These are phyloP conservation scores for Parelbella ahira DNA, from an alignment of 2,888 invertebrate species.

Conservation along the genomic window DNA sequence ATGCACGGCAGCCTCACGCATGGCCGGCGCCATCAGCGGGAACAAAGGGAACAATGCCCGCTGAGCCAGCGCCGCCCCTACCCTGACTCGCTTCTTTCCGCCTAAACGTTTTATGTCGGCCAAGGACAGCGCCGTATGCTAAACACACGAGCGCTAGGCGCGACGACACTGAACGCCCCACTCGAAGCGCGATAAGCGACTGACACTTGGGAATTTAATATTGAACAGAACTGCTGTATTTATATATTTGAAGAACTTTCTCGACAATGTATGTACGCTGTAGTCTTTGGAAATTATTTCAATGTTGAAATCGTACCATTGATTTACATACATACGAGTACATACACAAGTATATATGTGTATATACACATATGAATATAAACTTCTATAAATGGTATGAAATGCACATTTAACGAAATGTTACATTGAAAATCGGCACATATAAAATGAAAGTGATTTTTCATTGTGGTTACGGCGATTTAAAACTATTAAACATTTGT, in stretches of 20 bases:
- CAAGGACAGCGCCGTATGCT: constrained; percentile 49
- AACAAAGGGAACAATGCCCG: constrained; percentile 56
- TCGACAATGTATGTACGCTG: constrained; percentile 18
- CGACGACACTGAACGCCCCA: constrained; percentile 32
- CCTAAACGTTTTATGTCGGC: constrained; percentile 69
- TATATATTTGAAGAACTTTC: constrained; percentile 4
- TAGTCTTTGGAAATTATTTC: no score
- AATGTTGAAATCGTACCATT: no score
- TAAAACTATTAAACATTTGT: no score
- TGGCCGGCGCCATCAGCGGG: constrained; percentile 25
- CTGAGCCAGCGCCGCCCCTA: constrained; percentile 51
- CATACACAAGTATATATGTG: no score
- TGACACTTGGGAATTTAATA: constrained; percentile 22
- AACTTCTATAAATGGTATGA: no score
- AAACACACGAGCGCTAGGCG: constrained; percentile 38
- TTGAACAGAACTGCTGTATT: constrained; percentile 21
- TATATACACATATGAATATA: no score
- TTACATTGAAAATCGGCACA: no score
- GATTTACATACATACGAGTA: no score
- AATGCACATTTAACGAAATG: no score
- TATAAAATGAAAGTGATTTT: no score
- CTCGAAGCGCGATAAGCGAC: constrained; percentile 29
- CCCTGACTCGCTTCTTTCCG: constrained; percentile 44
- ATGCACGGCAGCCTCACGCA: constrained; percentile 26
- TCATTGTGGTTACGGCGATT: no score